Evolutionary conservation across 2,888 invertebrate species (phyloP), one percentile per base, ranked within the genome.

Genomic region (Slavum lentiscoides): DNA sequence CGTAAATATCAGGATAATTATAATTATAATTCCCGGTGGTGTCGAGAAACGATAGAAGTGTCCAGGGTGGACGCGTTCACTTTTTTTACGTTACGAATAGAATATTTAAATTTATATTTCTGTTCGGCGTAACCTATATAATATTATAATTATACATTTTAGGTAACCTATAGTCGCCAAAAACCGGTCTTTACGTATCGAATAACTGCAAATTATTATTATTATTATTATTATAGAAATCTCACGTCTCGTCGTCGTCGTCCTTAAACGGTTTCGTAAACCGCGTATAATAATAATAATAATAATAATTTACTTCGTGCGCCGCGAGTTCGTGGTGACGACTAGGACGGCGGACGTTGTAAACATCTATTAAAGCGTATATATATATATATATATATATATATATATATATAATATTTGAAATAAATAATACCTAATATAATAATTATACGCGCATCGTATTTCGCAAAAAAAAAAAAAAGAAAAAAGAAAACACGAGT

Each of bases 211-310:
- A 30, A 30, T 30, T 30, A 30, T 30, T 30, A 30, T 30, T 30
- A 30, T 30, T 30, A 30, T 30, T 30, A 30, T 30, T 30, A 30
- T 30, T 30, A 30, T 75, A 67, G 11, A 58, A 66, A 58, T 19
- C 19, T 58, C 23, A 58, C 39, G 4, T 30, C 30, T 30, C 4
- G 30, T 30, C 30, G 30, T 23, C 2, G 39, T 58, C 39, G 55
- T 66, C 64, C 55, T 74, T 74, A 74, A 53, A 55, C 21, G 7
- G 13, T 64, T 66, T 74, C 17, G 37, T 66, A 39, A 66, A 21
- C 37, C 37, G 64, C 23, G 11, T 62, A n/a, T 30, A 4, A 30
- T 30, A 4, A 30, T 30, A 4, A 30, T 30, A 4, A 30, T 15
- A 30, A 30, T 37, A 64, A 49, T 74, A 37, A 64, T 74, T 49